Evolutionary conservation across 2,113 vertebrate species (phyloP).

Genomic region (Neolamprologus ventralis): DNA sequence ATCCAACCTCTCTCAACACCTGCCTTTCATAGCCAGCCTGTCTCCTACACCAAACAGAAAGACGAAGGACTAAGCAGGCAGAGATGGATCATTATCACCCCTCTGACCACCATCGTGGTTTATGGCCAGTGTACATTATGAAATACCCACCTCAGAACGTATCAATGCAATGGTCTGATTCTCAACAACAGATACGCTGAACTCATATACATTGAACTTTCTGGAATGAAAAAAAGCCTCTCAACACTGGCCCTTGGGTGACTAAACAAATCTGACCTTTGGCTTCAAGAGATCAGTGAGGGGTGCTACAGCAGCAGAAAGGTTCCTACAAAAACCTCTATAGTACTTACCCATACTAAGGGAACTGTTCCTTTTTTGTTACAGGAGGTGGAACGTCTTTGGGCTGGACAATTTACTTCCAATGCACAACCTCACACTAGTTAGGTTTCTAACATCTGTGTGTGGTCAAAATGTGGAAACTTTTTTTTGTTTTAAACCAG

Average conservation of each 20-base stretch:
- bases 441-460: background rate
- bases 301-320: background rate
- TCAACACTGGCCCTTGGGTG: background rate
- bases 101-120: background rate
- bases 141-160: background rate
- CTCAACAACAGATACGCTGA: background rate
- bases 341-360: background rate
- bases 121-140: background rate
- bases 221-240: background rate
- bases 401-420: background rate
- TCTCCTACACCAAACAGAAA: background rate
- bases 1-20: background rate
- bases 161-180: background rate
- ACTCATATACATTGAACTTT: background rate
- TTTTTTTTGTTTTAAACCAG: background rate
- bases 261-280: background rate
- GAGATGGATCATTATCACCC: background rate
- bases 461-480: background rate
- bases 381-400: background rate
- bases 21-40: background rate
- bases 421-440: background rate
- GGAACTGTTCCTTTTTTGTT: background rate
- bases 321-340: background rate
- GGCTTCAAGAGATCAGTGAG: background rate
- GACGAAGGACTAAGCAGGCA: background rate